A percentile compares a stretch with the other conserved stretches of the same genome.
Evolutionary conservation across 1,140 invertebrate species (phyloP).

Genomic region (Drosophila triauraria): DNA sequence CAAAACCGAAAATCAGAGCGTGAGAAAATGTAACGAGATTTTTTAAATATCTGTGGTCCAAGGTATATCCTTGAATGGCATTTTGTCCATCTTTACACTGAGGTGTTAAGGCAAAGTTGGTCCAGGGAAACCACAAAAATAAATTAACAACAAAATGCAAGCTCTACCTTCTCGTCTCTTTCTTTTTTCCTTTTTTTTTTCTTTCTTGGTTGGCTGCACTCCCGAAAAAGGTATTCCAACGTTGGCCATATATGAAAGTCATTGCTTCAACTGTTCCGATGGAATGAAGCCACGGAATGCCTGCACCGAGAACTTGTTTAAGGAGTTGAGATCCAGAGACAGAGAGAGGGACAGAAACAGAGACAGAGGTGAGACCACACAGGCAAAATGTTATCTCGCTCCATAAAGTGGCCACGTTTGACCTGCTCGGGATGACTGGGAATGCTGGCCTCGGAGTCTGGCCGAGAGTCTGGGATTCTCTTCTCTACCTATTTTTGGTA

Average conservation of each 20-base stretch:
- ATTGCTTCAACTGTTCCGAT: constrained; percentile 52
- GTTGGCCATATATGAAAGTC: constrained; percentile 56
- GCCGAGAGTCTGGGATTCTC: constrained; percentile 40
- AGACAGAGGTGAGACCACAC: constrained; percentile 62
- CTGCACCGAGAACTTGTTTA: constrained; percentile 52
- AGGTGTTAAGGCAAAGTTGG: constrained; percentile 46
- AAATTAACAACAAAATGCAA: constrained; percentile 50
- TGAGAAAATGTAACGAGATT: constrained; percentile 37
- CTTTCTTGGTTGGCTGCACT: constrained; percentile 27
- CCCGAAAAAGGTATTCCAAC: constrained; percentile 52
- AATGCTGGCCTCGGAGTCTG: constrained; percentile 30
- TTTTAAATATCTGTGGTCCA: constrained; percentile 11
- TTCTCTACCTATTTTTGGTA: constrained; percentile 57
- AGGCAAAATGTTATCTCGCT: constrained; percentile 57
- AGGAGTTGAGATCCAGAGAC: constrained; percentile 37
- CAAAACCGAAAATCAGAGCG: constrained; percentile 29
- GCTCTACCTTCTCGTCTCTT: neutral
- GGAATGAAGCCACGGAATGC: constrained; percentile 50
- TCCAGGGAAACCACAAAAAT: constrained; percentile 39
- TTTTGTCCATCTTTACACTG: constrained; percentile 19
- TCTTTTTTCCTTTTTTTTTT: neutral
- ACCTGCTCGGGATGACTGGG: constrained; percentile 42
- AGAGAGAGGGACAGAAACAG: neutral
- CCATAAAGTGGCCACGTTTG: constrained; percentile 59
- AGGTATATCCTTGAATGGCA: constrained; percentile 41